Conservation (phyloP, 37 sponge, comb jelly and placozoan genomes). For the Axinella damicornis region DNA sequence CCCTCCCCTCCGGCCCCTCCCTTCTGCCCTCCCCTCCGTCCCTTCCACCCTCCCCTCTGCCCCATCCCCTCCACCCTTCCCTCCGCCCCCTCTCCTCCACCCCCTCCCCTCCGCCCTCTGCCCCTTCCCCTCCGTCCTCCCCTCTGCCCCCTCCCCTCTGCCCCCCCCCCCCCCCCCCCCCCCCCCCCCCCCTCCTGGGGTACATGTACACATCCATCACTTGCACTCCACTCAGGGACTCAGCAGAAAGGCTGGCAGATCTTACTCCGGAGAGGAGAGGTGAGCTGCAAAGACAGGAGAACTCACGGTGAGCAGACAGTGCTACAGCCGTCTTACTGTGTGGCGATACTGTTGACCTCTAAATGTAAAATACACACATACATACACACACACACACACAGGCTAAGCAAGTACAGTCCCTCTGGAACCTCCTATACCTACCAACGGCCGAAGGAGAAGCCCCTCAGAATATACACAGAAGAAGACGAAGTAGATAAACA, state of each 20-base stretch:
- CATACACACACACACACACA: constrained; percentile 6
- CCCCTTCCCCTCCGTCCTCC: no score
- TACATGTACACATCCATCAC: no score
- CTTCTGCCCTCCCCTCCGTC: no score
- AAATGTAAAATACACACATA: not conserved
- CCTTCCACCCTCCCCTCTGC: no score
- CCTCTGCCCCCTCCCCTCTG: no score
- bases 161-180: no score
- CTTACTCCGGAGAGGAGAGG: constrained; percentile 67
- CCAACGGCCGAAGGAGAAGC: constrained; percentile 62
- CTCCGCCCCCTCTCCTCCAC: no score
- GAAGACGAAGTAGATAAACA: constrained; percentile 41
- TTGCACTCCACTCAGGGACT: constrained; percentile 71
- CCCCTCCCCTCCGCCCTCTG: no score
- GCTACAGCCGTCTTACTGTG: not conserved
- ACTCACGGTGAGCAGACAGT: constrained; percentile 42
- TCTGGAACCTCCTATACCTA: constrained; percentile 12
- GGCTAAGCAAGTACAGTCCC: constrained; percentile 54
- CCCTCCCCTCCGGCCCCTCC: no score
- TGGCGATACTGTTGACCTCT: not conserved
- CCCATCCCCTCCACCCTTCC: no score
- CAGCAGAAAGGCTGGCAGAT: constrained; percentile 56
- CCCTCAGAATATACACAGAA: constrained; percentile 83
- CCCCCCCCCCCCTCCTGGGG: no score
- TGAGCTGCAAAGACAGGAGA: constrained; percentile 82